A percentile compares a stretch with the other conserved stretches of the same genome.
Evolutionary conservation across 2,797 vertebrate species (phyloP).

Genomic region (Poecilia wingei): DNA sequence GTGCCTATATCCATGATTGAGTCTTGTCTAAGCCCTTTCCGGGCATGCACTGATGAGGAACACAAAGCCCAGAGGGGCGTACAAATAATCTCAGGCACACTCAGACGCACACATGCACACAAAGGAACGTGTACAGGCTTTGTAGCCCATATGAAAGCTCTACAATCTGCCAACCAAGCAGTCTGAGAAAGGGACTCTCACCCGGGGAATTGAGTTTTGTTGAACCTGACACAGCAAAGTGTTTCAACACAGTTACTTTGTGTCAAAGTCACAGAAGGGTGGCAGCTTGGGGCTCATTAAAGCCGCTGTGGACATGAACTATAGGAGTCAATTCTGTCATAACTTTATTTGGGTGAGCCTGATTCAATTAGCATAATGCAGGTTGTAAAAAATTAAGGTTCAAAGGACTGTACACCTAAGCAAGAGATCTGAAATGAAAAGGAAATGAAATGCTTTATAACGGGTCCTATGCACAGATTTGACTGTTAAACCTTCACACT

Average conservation of each 20-base stretch:
- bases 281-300: constrained; percentile 69
- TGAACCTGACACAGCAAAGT: constrained; percentile 69
- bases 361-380: constrained; percentile 71
- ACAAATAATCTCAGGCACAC: constrained; percentile 29
- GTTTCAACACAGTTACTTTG: constrained; percentile 62
- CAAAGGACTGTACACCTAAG: constrained; percentile 56
- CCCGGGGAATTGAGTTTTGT: constrained; percentile 66
- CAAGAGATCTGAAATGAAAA: constrained; percentile 56
- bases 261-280: constrained; percentile 48
- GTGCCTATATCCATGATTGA: constrained; percentile 48
- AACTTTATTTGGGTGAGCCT: constrained; percentile 40
- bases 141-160: constrained; percentile 41
- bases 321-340: constrained; percentile 51
- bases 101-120: constrained; percentile 35
- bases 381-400: constrained; percentile 61
- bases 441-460: constrained; percentile 61
- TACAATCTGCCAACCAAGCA: constrained; percentile 50
- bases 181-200: constrained; percentile 60
- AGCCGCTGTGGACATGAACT: constrained; percentile 42
- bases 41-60: constrained; percentile 49
- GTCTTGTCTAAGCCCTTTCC: constrained; percentile 49
- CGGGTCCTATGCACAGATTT: constrained; percentile 60
- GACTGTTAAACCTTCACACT: constrained; percentile 45
- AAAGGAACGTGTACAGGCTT: constrained; percentile 40
- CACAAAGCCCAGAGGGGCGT: constrained; percentile 50